Base-by-base conservation (phyloP, 2,797 vertebrate species). In the Coccyzus lansbergi region DNA sequence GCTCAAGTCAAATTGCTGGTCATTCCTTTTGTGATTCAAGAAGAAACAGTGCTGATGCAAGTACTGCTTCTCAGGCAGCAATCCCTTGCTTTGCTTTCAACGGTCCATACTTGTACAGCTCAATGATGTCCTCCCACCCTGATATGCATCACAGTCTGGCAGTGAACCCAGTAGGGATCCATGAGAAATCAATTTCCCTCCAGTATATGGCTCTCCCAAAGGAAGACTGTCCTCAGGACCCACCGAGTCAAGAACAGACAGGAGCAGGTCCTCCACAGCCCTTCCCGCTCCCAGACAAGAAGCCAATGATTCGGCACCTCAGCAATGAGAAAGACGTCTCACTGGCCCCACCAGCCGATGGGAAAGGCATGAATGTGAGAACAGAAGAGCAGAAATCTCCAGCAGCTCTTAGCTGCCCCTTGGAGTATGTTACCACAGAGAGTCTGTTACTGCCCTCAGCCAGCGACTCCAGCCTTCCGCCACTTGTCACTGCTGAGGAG, bases 81-180 rank as follows among this genome's bases (percentile, higher is more conserved):
- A 15, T 15, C 8, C n/a, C 44, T 7, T 71, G 83, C 59, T 97
- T 97, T 14, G 95, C 96, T 95, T 98, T 97, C 93, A 96, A 96
- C 2, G 97, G 97, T 7, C 97, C 97, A 9, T 97, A 97, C 84
- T 81, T 98, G 84, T 92, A 90, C 42, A 38, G 74, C 2, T 78
- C 94, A 48, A 31, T 38, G 28, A 77, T 78, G 65, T 34, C 16
- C 55, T 96, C 96, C 25, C 81, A 96, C 59, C 88, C 96, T 38
- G 85, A 95, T 3, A 2, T 91, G 19, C 14, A 5, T 49, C 80
- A 78, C 62, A 68, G 40, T 15, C 44, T 16, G 20, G 62, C 4
- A 7, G 3, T 5, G 38, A 59, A 20, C 21, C 21, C 56, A 2
- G 9, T 8, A 1, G 51, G 53, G 31, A 14, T 4, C 26, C 5